phyloP scores from a whole-genome alignment of 2,797 vertebrate species.

The Myiotriccus ornatus region DNA sequence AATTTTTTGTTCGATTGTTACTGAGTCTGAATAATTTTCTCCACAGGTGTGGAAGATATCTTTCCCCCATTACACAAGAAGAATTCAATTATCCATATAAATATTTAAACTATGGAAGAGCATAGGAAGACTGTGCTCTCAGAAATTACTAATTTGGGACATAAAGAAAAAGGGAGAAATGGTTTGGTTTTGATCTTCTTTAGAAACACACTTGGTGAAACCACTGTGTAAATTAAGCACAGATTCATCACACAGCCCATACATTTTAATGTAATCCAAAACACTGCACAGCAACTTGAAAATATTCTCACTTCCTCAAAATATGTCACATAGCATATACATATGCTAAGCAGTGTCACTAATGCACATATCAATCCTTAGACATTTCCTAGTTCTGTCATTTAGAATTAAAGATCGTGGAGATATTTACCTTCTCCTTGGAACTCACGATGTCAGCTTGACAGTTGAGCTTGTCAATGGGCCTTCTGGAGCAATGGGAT shows the following conservation, averaged over 20 bases:
- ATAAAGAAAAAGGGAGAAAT: background rate
- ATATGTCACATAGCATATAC: background rate
- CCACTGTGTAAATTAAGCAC: background rate
- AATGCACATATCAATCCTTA: background rate
- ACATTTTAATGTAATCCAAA: background rate
- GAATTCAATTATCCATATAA: background rate
- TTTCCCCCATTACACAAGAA: background rate
- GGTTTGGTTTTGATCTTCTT: background rate
- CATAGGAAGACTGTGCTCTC: background rate
- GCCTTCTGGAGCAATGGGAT: constrained; percentile 19
- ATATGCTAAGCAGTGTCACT: background rate
- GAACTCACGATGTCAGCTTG: background rate
- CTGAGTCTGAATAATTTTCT: background rate
- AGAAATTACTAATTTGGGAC: background rate
- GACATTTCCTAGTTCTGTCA: background rate
- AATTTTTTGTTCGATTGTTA: background rate
- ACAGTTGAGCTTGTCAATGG: background rate
- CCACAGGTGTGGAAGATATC: background rate
- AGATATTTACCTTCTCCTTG: constrained; percentile 19
- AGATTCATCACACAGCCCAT: background rate
- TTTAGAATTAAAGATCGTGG: background rate
- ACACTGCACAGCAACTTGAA: background rate
- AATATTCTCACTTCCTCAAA: background rate
- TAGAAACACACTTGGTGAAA: background rate
- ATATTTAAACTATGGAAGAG: background rate